Evolutionary conservation across 2,888 invertebrate species (phyloP), one percentile per base, ranked within the genome.

Genomic region (Phytoseiulus persimilis): DNA sequence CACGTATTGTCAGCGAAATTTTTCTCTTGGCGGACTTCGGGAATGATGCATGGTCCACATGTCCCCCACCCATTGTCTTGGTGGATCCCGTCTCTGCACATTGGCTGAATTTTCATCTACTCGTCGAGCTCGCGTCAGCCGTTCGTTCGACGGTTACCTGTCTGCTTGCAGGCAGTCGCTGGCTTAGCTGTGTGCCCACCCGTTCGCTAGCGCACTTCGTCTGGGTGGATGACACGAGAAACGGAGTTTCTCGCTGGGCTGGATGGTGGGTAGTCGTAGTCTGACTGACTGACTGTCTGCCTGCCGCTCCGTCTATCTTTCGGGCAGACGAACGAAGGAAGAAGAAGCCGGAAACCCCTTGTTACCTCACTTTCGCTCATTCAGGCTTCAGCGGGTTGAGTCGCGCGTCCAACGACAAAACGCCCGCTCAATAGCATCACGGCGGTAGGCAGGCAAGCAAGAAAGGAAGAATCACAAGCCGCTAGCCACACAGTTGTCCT

Each of bases 301-400:
- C 65, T 65, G n/a, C n/a, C n/a, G n/a, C n/a, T n/a, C n/a, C n/a
- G 65, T 65, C 65, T 65, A 28, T 65, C 65, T 65, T 18, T 65
- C 65, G 65, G 65, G 65, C 65, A 65, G 65, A 65, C 65, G 65
- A 65, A 65, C 65, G 65, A 65, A 65, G 65, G 65, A 65, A 14
- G 65, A 65, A 3, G 65, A 28, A 65, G 65, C 65, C 65, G 65
- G 65, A 65, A 65, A 65, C 65, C 65, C 65, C 65, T 65, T 65
- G 65, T 65, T 65, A 65, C 65, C 65, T 65, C 65, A 65, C 65
- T 65, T 28, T 65, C 65, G 18, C 65, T 65, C 65, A 65, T 65
- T 65, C 65, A 65, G 65, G 65, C 65, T 65, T 65, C 65, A 65
- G 65, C 65, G 65, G 65, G 65, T 65, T 65, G 65, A 65, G 65